Evolutionary conservation across 2,113 vertebrate genomes (phyloP).

Genomic region (Trichechus manatus): DNA sequence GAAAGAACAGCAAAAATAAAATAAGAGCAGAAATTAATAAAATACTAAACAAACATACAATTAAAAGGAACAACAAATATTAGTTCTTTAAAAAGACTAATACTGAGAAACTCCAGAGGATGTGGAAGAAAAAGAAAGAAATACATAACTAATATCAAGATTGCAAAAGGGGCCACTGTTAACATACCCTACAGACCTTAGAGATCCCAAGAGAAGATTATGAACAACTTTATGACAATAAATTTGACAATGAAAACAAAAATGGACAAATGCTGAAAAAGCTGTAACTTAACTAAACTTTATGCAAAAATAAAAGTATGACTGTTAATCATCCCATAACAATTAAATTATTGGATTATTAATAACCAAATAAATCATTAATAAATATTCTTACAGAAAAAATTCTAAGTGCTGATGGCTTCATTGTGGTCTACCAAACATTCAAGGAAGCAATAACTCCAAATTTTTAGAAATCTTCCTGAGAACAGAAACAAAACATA

Average conservation of each 20-base stretch:
- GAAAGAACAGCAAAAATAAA: not conserved
- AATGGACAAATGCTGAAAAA: not conserved
- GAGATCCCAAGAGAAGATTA: not conserved
- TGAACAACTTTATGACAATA: not conserved
- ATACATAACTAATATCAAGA: not conserved
- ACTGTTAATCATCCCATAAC: not conserved
- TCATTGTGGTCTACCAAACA: not conserved
- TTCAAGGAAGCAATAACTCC: not conserved
- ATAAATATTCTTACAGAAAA: not conserved
- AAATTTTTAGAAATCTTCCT: too few species aligned
- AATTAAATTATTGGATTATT: not conserved
- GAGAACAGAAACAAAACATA: not conserved
- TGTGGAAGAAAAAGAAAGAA: not conserved
- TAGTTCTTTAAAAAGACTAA: conserved; percentile 28
- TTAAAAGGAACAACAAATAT: not conserved
- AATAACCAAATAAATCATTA: not conserved
- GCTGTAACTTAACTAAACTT: not conserved
- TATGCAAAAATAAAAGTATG: not conserved
- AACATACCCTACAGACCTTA: not conserved
- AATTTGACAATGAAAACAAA: not conserved
- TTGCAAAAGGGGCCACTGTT: not conserved
- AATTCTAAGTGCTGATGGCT: not conserved
- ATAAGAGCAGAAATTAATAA: not conserved
- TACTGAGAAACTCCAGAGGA: not conserved
- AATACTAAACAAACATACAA: not conserved